Base-by-base conservation (phyloP, 2,888 invertebrate species). In the Tryphoninae sp. region DNA sequence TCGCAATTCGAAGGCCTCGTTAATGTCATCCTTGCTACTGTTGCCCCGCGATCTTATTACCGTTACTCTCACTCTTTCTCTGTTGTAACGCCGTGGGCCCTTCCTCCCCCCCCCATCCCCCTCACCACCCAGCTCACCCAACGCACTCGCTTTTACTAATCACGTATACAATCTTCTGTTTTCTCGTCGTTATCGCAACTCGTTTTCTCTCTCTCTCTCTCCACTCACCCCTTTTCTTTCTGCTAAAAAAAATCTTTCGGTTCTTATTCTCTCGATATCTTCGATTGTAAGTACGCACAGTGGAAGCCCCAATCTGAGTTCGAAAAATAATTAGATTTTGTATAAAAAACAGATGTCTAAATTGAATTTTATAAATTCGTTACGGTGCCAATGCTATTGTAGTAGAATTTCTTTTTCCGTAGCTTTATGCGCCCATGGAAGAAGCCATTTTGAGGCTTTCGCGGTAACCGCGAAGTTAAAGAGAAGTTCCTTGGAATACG, bases 1-100 rank as follows among this genome's bases (percentile, higher is more conserved):
- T 84, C 84, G 76, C 82, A 82, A 84, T 84, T 80, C 74, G 73
- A 68, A 65, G 68, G 75, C 53, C 84, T 82, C 84, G 82, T 84
- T 84, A 82, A 84, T 82, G 82, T 84, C 78, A 80, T 80, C 80
- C 76, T 62, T 23, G 62, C 69, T 77, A 79, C 73, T 65, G 22
- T 62, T 61, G 19, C 73, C 23, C 51, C 40, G 64, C 77, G 71
- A 77, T 77, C 77, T 77, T 77, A 77, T 77, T 77, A 77, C 77
- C 69, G 77, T 77, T 77, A 77, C 77, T 77, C 8, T 13, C 59
- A 3, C 33, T 45, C 23, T 26, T 23, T 68, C 71, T 71, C 64
- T 71, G 13, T 49, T 22, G 19, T 23, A 33, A 45, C 58, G 45
- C 62, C 71, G 65, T 23, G 40, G 67, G 33, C 40, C 53, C n/a